Base-by-base conservation (phyloP, 2,888 invertebrate genomes). In the Mermis nigrescens region DNA sequence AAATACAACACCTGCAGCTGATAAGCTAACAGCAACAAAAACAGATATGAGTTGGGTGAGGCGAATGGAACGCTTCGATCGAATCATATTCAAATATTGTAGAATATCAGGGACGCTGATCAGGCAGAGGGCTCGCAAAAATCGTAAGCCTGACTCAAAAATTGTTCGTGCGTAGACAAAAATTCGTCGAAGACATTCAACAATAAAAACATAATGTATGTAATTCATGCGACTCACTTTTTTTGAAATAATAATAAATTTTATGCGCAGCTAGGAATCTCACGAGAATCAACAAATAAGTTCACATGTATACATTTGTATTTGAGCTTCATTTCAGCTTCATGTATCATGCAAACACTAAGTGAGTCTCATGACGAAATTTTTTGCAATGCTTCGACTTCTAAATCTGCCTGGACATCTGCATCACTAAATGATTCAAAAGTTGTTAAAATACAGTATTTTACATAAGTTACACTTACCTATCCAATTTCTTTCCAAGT, bases 81-180 rank as follows among this genome's bases (percentile, higher is more conserved):
- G 95, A 79, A 99, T 83, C 80, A 99, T 90, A 81, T 98, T 98
- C 80, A 99, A 85, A 83, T 98, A 99, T 82, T 98, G 98, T 79
- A 99, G 84, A 81, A 99, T 98, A 81, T 99, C 98, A 79, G 98
- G 98, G 79, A 99, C 94, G 77, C 95, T 95, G 94, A 98, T 94
- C 80, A 99, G 84, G 78, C 98, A 85, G 77, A 98, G 82, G 76
- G 95, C 98, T 82, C 98, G 85, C 77, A 98, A 85, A 81, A 98
- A 99, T 79, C 95, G 86, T 79, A 98, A 84, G 79, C 95, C 91
- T 91, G 79, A 29, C 78, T 64, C n/a, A n/a, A n/a, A n/a, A n/a
- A n/a, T n/a, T n/a, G n/a, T n/a, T n/a, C 19, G 19, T 12, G 38
- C 38, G 38, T 19, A 38, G 38, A 19, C 38, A 38, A 38, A 38